Evolutionary conservation across 2,888 invertebrate species (phyloP), one percentile per base, ranked within the genome.

Genomic region (Prionchulus punctatus): DNA sequence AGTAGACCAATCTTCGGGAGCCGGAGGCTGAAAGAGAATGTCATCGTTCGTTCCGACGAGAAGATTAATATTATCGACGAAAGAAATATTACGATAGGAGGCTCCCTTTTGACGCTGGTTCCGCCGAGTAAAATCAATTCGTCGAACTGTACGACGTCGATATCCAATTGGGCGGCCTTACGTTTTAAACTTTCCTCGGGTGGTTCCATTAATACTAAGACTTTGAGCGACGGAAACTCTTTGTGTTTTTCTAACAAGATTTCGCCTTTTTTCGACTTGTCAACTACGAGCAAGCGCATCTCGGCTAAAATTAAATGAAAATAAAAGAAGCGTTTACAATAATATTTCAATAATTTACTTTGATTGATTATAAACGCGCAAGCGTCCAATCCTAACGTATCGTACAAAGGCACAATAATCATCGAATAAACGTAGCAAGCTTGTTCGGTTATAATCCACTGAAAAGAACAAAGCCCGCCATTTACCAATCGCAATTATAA

Each of bases 351-450:
- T 23, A 64, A 60, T 57, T 53, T 59, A 71, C 71, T 68, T 67
- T 75, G 74, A 57, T 74, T 72, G 53, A 75, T 64, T 59, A 75
- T 75, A 64, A 70, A 73, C 75, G 86, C 85, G 79, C 91, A 91
- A 63, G 94, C 91, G 73, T 94, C 91, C 64, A 88, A 86, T 68
- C 94, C 94, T 62, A 94, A 78, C 2, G 94, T 94, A 73, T 96
- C 96, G 72, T 96, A 94, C 58, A 96, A 79, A 53, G 94, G 94
- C 61, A 94, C 88, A 64, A 90, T 81, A 55, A 91, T 89, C 82
- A 94, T 83, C 65, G 88, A 90, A 76, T 85, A 92, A 71, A 85
- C 84, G 75, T 91, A 91, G 62, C 86, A 85, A 1, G 81, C 90
- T 73, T 92, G 90, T 75, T 94, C 94, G 55, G 87, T 83, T 67